phyloP scores from a whole-genome alignment of 92 coral and sea anemone species.

The Palythoa caribaeorum region DNA sequence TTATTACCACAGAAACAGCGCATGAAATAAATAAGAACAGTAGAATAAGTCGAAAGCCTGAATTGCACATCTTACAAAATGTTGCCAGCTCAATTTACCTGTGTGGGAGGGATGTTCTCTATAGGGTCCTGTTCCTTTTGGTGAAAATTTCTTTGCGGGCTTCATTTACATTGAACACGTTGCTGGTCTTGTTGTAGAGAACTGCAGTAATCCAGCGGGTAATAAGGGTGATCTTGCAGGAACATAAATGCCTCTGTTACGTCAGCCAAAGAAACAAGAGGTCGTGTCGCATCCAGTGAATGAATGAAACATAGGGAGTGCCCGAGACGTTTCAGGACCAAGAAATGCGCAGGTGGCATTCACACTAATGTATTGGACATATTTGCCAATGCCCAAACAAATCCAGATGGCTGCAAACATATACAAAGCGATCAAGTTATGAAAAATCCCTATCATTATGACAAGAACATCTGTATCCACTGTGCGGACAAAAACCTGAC shows the following conservation, averaged over 20 bases:
- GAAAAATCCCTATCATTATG: slow-evolving; percentile 28
- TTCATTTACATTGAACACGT: too few species aligned
- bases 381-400: slow-evolving; percentile 49
- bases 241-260: slow-evolving; percentile 20
- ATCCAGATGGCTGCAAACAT: slow-evolving; percentile 29
- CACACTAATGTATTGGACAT: not conserved
- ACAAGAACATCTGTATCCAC: slow-evolving; percentile 51
- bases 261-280: slow-evolving; percentile 47
- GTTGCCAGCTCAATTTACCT: slow-evolving; percentile 37
- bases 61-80: not conserved
- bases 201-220: slow-evolving; percentile 42
- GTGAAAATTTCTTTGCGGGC: slow-evolving; percentile 42
- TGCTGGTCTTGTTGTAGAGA: slow-evolving; percentile 40
- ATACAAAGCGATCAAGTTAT: not conserved
- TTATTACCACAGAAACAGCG: not conserved
- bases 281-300: slow-evolving; percentile 44
- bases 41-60: not conserved
- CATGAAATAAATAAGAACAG: slow-evolving; percentile 19
- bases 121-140: slow-evolving; percentile 28
- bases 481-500: slow-evolving; percentile 25
- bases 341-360: too few species aligned
- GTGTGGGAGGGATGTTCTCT: slow-evolving; percentile 58
- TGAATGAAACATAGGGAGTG: slow-evolving; percentile 4
- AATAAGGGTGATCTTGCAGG: too few species aligned
- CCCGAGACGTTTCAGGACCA: too few species aligned